Base-by-base conservation (phyloP, 2,113 vertebrate genomes). In the Ophiodon elongatus region DNA sequence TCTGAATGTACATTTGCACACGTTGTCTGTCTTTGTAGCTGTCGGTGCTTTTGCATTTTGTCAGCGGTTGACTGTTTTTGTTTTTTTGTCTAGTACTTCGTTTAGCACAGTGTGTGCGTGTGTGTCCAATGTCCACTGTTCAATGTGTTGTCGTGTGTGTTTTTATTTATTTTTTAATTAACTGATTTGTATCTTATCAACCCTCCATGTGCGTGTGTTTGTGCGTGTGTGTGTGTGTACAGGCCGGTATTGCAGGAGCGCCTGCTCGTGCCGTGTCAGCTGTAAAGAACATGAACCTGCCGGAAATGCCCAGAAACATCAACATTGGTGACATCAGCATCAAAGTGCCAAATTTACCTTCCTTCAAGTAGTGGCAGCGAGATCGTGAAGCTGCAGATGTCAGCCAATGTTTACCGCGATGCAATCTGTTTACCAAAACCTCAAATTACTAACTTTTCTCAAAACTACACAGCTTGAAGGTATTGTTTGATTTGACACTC, bases 311-410 rank as follows among this genome's bases (percentile, higher is more conserved):
- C 96, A 97, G 98, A 96, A 99, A 99, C 97, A 99, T 99, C 96
- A 99, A 99, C 96, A 99, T 99, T 95, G 98, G 98, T 95, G 98
- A 99, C 96, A 99, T 99, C 97, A 99, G 97, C 97, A 99, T 99
- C 96, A 99, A 99, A 99, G 98, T 99, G 97, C 98, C 98, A 98
- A 99, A 99, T 95, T 96, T 99, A 92, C 97, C 98, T 86, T 98
- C 98, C 93, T 99, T 99, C 96, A 99, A 99, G 95, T 99, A 98
- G 96, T 80, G 91, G 94, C 93, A 82, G 69, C 67, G n/a, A 86
- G 77, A 82, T 86, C 84, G 71, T 54, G 73, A 80, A 92, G 91
- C 95, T 89, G 95, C 85, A 83, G 89, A 82, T 91, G 92, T 96
- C 90, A 86, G 91, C 90, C 93, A 90, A 93, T 89, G 95, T 96